Percentiles rank a stretch among this genome's conserved stretches.
Conservation (phyloP, 2,888 invertebrate genomes). For the Ornithoptera alexandrae region DNA sequence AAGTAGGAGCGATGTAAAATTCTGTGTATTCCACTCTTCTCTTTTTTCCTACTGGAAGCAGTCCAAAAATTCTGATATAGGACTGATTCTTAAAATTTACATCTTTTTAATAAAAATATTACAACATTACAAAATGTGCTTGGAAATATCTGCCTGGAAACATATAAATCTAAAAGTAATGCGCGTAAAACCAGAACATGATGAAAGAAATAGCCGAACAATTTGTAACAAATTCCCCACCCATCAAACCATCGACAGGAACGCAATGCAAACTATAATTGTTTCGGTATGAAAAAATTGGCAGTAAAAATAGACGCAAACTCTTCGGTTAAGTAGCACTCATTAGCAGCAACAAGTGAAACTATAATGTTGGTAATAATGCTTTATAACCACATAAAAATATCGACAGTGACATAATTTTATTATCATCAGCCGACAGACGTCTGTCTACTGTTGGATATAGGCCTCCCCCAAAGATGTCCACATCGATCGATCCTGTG, state of each 20-base stretch:
- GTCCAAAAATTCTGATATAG: no score
- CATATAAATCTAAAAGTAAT: background rate
- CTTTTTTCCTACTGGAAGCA: no score
- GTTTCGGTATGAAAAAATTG: constrained; percentile 12
- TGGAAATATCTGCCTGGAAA: background rate
- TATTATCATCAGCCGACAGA: no score
- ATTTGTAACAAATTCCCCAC: constrained; percentile 1
- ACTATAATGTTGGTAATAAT: background rate
- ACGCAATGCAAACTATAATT: constrained; percentile 4
- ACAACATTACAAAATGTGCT: no score
- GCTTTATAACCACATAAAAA: background rate
- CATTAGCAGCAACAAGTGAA: background rate
- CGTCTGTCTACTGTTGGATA: no score
- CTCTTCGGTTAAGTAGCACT: background rate
- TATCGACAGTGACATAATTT: background rate
- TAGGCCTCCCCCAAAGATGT: no score
- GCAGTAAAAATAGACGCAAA: background rate
- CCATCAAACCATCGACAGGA: constrained; percentile 5
- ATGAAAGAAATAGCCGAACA: constrained; percentile 2
- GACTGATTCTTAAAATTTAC: no score
- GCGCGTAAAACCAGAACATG: background rate
- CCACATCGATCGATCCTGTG: no score
- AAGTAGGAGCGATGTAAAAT: no score
- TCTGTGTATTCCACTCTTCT: no score
- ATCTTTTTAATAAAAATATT: no score